A percentile compares a stretch with the other conserved stretches of the same genome.
Evolutionary conservation across 2,888 invertebrate genomes (phyloP).

Genomic region (Pterobdella sp.): DNA sequence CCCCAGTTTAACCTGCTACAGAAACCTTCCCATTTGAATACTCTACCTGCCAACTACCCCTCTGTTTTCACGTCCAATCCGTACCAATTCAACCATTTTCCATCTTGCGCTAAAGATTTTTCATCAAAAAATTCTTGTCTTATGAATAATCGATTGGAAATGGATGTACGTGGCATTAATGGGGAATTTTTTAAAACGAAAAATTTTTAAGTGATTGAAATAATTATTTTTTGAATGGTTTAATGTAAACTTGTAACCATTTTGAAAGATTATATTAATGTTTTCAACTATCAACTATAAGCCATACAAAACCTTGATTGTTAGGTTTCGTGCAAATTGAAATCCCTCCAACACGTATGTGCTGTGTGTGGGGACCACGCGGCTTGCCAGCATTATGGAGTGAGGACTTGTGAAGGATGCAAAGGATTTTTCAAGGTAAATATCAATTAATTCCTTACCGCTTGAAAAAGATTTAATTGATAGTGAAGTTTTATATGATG

Average conservation of each 20-base stretch:
- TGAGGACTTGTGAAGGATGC: slow-evolving; percentile 95
- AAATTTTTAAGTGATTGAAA: background rate
- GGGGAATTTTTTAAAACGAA: background rate
- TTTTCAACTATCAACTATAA: background rate
- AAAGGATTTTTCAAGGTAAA: slow-evolving; percentile 63
- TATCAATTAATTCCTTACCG: background rate
- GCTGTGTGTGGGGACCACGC: slow-evolving; percentile 98
- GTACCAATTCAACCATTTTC: background rate
- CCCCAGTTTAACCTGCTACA: background rate
- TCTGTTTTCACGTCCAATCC: background rate
- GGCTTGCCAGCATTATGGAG: slow-evolving; percentile 95
- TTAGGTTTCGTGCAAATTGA: background rate
- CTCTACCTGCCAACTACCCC: background rate
- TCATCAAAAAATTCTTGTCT: background rate
- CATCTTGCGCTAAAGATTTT: background rate
- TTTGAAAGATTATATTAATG: too few species aligned
- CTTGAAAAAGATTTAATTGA: too few species aligned
- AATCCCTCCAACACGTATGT: slow-evolving; percentile 57
- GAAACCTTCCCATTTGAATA: background rate
- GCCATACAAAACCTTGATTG: background rate
- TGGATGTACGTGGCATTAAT: background rate
- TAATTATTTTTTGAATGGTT: background rate
- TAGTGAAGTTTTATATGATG: too few species aligned
- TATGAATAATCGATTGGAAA: background rate
- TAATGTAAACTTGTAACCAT: too few species aligned